These are phyloP conservation scores for Samia ricini DNA, from an alignment of 1,140 invertebrate species.

Conservation along the genomic window DNA sequence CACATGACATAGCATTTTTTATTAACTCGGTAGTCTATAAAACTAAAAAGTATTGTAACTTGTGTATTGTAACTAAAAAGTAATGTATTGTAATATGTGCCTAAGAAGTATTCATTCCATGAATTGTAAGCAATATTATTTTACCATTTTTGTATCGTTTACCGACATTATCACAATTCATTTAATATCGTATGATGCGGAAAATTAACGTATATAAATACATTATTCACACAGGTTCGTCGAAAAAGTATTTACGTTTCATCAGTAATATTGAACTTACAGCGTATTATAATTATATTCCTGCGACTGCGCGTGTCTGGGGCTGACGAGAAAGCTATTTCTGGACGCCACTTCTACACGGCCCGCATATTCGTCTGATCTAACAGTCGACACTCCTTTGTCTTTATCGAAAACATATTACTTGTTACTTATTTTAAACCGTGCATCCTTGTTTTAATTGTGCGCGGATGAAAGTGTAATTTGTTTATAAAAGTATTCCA, in stretches of 20 bases:
- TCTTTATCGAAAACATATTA: conserved; percentile 65
- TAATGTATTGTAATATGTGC: too few relatives aligned
- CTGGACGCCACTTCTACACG: conserved; percentile 43
- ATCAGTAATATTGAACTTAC: conserved; percentile 37
- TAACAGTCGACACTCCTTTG: conserved; percentile 64
- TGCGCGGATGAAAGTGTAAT: conserved; percentile 31
- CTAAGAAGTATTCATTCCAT: too few relatives aligned
- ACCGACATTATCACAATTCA: neutral
- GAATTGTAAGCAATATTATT: too few relatives aligned
- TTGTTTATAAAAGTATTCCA: conserved; percentile 72
- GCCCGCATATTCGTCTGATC: conserved; percentile 50
- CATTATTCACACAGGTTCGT: conserved; percentile 55
- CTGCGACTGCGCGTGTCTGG: conserved; percentile 53
- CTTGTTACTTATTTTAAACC: conserved; percentile 52
- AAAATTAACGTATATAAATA: conserved; percentile 63
- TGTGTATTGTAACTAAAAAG: too few relatives aligned
- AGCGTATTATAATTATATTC: conserved; percentile 13
- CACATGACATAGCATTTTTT: too few relatives aligned
- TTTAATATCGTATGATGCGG: conserved; percentile 19
- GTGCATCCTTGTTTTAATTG: conserved; percentile 31
- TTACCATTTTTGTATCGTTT: too few relatives aligned
- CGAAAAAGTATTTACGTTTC: conserved; percentile 35
- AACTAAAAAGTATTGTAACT: too few relatives aligned
- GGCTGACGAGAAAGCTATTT: conserved; percentile 69
- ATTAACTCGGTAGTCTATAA: too few relatives aligned